Evolutionary conservation across 2,797 vertebrate genomes (phyloP), one percentile per base, ranked within the genome.

Genomic region (Adrianichthys oophorus): DNA sequence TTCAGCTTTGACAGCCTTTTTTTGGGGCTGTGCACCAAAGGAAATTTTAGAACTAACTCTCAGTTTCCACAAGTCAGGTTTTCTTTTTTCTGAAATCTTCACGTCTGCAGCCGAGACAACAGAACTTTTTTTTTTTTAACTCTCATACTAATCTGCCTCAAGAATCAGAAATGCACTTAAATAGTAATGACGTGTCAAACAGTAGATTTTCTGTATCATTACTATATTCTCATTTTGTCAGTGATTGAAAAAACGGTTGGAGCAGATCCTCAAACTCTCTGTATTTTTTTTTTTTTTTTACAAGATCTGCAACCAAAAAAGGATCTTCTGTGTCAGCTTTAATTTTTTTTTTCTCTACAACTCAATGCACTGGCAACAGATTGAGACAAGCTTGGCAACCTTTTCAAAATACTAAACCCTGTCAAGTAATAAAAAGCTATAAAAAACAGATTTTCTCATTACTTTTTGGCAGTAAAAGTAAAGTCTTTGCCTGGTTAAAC

Each of bases 131-230:
- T n/a, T 62, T 1, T 57, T 15, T 57, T 16, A 32, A 26, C 51
- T 52, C 45, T 67, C 5, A 69, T 48, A 60, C 65, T 47, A 62
- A 64, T 73, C 69, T 74, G 72, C 76, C 82, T 79, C 78, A 74
- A 67, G 24, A 62, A 62, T 65, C 48, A 67, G 17, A 74, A 69
- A 85, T 65, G 80, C 76, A 84, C 74, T 83, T 84, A 73, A 62
- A 72, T 17, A 68, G 58, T 74, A 70, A 54, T 6, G 15, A 18
- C 7, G 10, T 56, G 37, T 37, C 32, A 68, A 41, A 26, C 32
- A 59, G 32, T 19, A 32, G 7, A 58, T 65, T 70, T 46, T 29
- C 63, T 84, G 42, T 23, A 43, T 16, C 1, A 8, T 78, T 64
- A 52, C 48, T 42, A 52, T 48, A 65, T 53, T 18, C 1, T 70